Evolutionary conservation across 1,140 invertebrate species (phyloP), one percentile per base, ranked within the genome.

Genomic region (Phymorhynchus buccinoides): DNA sequence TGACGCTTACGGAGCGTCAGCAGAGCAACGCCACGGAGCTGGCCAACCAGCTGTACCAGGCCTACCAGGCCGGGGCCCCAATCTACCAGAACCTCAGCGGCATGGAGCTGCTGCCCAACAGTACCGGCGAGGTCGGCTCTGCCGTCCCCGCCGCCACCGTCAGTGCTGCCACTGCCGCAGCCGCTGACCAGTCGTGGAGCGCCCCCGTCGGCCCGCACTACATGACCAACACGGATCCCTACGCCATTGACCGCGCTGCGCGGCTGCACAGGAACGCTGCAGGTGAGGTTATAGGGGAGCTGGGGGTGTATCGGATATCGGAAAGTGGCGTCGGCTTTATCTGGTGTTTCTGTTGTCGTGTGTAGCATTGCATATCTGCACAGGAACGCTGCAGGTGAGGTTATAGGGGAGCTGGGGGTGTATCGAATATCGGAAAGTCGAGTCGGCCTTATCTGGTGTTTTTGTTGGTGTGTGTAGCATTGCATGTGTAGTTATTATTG

Each of bases 261-360:
- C 95, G 95, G 88, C 95, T 95, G 77, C 95, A 97, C 92, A 94
- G 96, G 79, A 96, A 95, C 92, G 96, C 96, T 85, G 96, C 96
- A 89, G 94, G 95, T 96, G 92, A 90, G n/a, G n/a, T n/a, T n/a
- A n/a, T n/a, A n/a, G n/a, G n/a, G n/a, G n/a, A n/a, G n/a, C n/a
- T n/a, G n/a, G n/a, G n/a, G n/a, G n/a, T n/a, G n/a, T n/a, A n/a
- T n/a, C n/a, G n/a, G n/a, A n/a, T n/a, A n/a, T n/a, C n/a, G n/a
- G n/a, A n/a, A n/a, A n/a, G n/a, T n/a, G 1, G 6, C 27, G 22
- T 71, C 18, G 27, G 44, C 22, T n/a, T n/a, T n/a, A n/a, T n/a
- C n/a, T n/a, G 14, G 6, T 44, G 14, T 84, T 22, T 77, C 3
- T 84, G 22, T 79, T 79, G 37, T 12, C 35, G 41, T n/a, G n/a